Percentiles rank a stretch among this genome's conserved stretches.
Evolutionary conservation across 2,888 invertebrate genomes (phyloP).

Genomic region (Pseudolycoriella hygida): DNA sequence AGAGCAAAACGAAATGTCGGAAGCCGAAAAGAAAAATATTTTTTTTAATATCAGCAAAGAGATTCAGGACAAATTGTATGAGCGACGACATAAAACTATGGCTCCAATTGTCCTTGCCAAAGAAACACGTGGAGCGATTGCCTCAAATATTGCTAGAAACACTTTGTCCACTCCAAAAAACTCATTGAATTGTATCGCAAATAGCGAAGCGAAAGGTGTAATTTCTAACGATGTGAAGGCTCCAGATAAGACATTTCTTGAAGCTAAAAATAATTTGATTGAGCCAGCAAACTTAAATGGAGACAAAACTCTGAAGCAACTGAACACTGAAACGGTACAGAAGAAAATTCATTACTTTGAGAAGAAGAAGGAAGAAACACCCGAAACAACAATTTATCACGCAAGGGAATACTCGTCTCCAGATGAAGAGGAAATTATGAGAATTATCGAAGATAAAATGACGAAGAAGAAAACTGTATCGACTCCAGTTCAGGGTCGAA

Average conservation of each 20-base stretch:
- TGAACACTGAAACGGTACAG: slow-evolving; percentile 39
- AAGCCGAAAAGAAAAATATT: slow-evolving; percentile 53
- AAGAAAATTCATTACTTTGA: slow-evolving; percentile 70
- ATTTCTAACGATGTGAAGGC: slow-evolving; percentile 16
- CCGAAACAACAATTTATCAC: slow-evolving; percentile 32
- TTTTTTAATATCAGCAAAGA: slow-evolving; percentile 58
- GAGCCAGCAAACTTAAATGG: slow-evolving; percentile 40
- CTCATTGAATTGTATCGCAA: slow-evolving; percentile 15
- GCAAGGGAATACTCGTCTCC: slow-evolving; percentile 34
- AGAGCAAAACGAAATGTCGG: slow-evolving; percentile 22
- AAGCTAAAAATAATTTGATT: background rate
- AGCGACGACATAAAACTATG: slow-evolving; percentile 16
- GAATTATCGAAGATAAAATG: slow-evolving; percentile 31
- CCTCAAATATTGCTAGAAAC: slow-evolving; percentile 33
- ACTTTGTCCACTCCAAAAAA: slow-evolving; percentile 23
- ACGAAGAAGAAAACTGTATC: slow-evolving; percentile 15
- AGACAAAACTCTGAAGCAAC: slow-evolving; percentile 52
- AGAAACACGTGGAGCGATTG: slow-evolving; percentile 43
- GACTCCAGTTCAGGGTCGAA: slow-evolving; percentile 18
- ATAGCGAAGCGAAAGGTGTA: background rate
- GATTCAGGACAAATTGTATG: slow-evolving; percentile 43
- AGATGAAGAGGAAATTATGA: slow-evolving; percentile 30
- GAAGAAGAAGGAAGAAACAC: slow-evolving; percentile 36
- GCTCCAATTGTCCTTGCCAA: slow-evolving; percentile 29
- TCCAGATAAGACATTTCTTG: background rate